These are phyloP conservation scores for Amphipyra berbera DNA, from an alignment of 2,888 invertebrate genomes.

Conservation along the genomic window DNA sequence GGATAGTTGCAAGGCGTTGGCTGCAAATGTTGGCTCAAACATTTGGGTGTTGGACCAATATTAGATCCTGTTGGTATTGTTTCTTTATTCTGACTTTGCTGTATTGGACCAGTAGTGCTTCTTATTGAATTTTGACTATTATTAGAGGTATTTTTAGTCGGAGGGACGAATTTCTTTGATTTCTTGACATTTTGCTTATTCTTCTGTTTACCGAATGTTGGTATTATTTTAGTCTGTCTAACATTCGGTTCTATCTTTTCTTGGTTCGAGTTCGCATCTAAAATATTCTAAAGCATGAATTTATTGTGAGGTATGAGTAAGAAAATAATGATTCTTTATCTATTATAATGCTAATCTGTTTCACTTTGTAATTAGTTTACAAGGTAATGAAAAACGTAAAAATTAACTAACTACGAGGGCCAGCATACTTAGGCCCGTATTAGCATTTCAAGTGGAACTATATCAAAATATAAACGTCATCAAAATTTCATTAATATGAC, in stretches of 20 bases:
- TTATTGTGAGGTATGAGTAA: not conserved
- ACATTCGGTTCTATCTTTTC: conserved; percentile 28
- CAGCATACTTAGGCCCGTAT: too few relatives aligned
- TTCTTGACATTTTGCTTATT: conserved; percentile 30
- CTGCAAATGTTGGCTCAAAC: conserved; percentile 16
- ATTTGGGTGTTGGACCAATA: not conserved
- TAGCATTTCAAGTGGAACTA: too few relatives aligned
- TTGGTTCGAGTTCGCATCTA: conserved; percentile 31
- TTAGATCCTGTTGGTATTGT: not conserved
- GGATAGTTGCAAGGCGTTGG: not conserved
- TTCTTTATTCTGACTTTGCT: not conserved
- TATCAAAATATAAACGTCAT: too few relatives aligned
- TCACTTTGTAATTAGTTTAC: too few relatives aligned
- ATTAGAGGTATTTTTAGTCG: conserved; percentile 57
- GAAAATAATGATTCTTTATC: too few relatives aligned
- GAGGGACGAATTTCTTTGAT: conserved; percentile 72
- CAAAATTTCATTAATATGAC: too few relatives aligned
- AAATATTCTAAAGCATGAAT: conserved; percentile 14
- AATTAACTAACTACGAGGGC: too few relatives aligned
- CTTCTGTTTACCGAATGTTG: conserved; percentile 66
- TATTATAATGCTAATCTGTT: too few relatives aligned
- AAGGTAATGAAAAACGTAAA: too few relatives aligned
- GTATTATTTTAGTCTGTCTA: conserved; percentile 56
- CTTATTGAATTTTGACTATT: not conserved
- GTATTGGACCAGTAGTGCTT: not conserved